These are phyloP conservation scores for Promerops cafer DNA, from an alignment of 2,113 vertebrate genomes.

Conservation along the genomic window DNA sequence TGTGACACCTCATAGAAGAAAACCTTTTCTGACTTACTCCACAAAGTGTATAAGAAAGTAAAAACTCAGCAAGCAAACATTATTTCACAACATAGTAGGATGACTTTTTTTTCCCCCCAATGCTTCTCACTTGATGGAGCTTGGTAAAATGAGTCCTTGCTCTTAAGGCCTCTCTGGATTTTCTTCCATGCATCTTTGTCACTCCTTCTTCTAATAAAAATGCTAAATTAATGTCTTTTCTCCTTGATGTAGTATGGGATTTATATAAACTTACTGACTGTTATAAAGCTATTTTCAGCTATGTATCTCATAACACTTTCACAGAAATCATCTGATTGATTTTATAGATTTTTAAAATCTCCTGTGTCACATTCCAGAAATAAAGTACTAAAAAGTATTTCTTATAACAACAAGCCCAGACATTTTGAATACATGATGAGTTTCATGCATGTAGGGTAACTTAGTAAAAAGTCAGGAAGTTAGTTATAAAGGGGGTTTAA, in stretches of 20 bases:
- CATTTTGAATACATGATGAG: neutral
- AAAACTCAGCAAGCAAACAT: neutral
- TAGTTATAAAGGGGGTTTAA: neutral
- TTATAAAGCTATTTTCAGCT: neutral
- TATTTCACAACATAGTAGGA: neutral
- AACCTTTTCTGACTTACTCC: neutral
- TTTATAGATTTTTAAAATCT: neutral
- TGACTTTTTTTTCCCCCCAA: fast-evolving
- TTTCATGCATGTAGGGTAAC: neutral
- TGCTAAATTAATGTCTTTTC: neutral
- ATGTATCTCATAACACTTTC: neutral
- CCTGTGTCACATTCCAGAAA: neutral
- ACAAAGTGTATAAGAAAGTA: neutral
- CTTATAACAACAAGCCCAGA: neutral
- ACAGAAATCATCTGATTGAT: neutral
- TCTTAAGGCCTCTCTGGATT: neutral
- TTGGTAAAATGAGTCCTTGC: neutral
- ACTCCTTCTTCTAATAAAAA: neutral
- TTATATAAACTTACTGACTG: neutral
- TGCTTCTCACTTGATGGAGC: neutral
- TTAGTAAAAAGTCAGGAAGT: neutral
- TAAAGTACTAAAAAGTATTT: neutral
- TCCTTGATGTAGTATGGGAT: neutral
- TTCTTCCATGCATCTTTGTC: neutral
- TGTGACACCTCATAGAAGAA: neutral